A percentile compares a stretch with the other conserved stretches of the same genome.
phyloP scores from a whole-genome alignment of 2,797 vertebrate species.

The Phataginus tetradactyla region DNA sequence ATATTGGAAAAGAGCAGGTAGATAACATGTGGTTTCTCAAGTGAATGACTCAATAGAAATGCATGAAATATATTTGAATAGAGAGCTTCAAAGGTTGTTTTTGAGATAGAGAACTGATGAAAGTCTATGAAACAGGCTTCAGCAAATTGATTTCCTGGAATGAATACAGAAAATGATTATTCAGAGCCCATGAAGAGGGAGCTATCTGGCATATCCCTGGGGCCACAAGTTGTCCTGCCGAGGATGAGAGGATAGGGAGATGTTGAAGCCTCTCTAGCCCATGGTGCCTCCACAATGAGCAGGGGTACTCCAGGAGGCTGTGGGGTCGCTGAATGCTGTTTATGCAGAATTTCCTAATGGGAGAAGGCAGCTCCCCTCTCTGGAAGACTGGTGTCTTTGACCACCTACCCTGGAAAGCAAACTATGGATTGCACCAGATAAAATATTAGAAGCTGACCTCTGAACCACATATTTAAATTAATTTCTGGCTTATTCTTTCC shows the following conservation, averaged over 20 bases:
- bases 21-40: slow-evolving; percentile 33
- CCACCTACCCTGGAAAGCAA: slow-evolving; percentile 3
- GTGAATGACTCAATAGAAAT: slow-evolving; percentile 28
- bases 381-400: neutral
- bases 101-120: slow-evolving; percentile 13
- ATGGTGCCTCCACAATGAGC: neutral
- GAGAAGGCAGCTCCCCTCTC: neutral
- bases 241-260: neutral
- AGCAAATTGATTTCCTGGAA: slow-evolving; percentile 30
- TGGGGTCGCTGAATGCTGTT: neutral
- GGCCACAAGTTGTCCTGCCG: neutral
- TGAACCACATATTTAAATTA: slow-evolving; percentile 65
- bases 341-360: neutral
- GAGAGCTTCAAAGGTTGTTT: slow-evolving; percentile 15
- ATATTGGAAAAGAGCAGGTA: slow-evolving; percentile 33
- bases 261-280: neutral
- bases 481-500: slow-evolving; percentile 65
- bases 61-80: slow-evolving; percentile 42
- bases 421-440: neutral
- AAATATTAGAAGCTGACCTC: slow-evolving; percentile 47
- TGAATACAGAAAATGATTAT: neutral
- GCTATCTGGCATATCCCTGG: neutral
- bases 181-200: slow-evolving; percentile 1
- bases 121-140: slow-evolving; percentile 18
- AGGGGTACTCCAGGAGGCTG: neutral